Evolutionary conservation across 2,888 invertebrate genomes (phyloP).

Genomic region (Keiferia lycopersicella): DNA sequence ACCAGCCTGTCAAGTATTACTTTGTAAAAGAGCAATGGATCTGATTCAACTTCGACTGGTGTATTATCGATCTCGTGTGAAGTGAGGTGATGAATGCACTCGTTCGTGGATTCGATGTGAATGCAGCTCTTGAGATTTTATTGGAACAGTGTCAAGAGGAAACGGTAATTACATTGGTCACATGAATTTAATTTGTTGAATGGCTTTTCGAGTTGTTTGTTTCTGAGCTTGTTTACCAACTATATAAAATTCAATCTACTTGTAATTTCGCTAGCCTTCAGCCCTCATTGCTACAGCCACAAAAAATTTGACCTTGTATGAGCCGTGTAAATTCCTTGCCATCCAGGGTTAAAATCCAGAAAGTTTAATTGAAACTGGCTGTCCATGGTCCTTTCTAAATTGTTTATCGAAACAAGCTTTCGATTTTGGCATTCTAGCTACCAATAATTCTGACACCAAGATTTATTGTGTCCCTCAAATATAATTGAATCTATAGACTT

Average conservation of each 20-base stretch:
- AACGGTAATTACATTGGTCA: conserved; percentile 2
- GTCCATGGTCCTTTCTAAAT: too few relatives aligned
- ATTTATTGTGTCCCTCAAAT: too few relatives aligned
- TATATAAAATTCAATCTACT: not conserved
- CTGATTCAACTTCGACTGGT: not conserved
- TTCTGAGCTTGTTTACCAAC: not conserved
- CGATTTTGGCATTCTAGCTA: too few relatives aligned
- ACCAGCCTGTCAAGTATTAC: not conserved
- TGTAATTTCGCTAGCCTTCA: too few relatives aligned
- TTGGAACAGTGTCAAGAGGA: conserved; percentile 13
- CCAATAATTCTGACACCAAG: too few relatives aligned
- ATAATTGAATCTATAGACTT: too few relatives aligned
- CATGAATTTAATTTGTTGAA: not conserved
- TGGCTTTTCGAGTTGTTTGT: not conserved
- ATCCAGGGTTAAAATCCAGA: too few relatives aligned
- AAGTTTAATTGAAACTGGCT: too few relatives aligned
- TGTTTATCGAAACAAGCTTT: too few relatives aligned
- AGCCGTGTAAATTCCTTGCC: too few relatives aligned
- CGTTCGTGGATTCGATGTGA: not conserved
- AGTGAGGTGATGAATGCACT: conserved; percentile 16
- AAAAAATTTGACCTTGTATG: too few relatives aligned
- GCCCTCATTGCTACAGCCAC: too few relatives aligned
- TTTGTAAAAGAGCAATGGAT: not conserved
- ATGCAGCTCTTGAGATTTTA: conserved; percentile 3
- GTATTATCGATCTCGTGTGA: not conserved